Percentiles rank a stretch among this genome's conserved stretches.
These are phyloP conservation scores for Macrocentrus cingulum DNA, from an alignment of 1,140 invertebrate species.

Conservation along the genomic window DNA sequence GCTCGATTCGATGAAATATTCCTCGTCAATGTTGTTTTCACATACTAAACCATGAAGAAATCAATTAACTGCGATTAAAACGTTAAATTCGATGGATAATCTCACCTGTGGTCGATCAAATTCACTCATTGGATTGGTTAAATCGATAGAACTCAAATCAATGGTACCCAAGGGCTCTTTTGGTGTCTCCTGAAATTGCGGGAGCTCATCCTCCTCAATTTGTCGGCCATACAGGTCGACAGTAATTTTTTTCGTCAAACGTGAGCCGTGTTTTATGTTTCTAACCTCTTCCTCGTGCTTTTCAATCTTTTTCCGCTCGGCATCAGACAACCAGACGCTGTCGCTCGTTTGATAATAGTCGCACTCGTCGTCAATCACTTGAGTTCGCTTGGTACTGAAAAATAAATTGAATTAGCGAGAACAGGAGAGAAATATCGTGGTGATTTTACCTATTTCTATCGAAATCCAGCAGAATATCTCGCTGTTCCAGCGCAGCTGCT, in stretches of 20 bases:
- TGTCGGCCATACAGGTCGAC: constrained; percentile 81
- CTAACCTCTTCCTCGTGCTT: constrained; percentile 72
- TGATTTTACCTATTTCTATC: constrained; percentile 74
- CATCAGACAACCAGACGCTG: constrained; percentile 73
- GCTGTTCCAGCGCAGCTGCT: constrained; percentile 75
- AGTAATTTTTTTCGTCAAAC: constrained; percentile 69
- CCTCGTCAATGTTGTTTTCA: constrained; percentile 21
- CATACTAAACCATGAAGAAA: constrained; percentile 34
- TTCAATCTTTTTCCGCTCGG: constrained; percentile 69
- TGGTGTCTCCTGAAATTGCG: constrained; percentile 39
- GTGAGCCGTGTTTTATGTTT: constrained; percentile 71
- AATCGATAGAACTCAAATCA: constrained; percentile 13
- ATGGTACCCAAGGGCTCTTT: constrained; percentile 39
- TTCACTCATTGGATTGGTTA: constrained; percentile 37
- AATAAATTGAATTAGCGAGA: constrained; percentile 25
- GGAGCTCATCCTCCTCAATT: constrained; percentile 51
- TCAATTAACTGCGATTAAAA: too few relatives aligned
- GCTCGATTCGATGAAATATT: not conserved
- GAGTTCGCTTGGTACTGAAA: constrained; percentile 74
- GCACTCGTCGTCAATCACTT: constrained; percentile 91
- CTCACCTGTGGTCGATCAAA: constrained; percentile 39
- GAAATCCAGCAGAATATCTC: constrained; percentile 83
- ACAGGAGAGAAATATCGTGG: not conserved
- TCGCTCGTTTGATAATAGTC: constrained; percentile 88
- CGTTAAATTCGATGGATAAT: not conserved